Evolutionary conservation across 1,140 invertebrate genomes (phyloP).

Genomic region (Nautilus pompilius): DNA sequence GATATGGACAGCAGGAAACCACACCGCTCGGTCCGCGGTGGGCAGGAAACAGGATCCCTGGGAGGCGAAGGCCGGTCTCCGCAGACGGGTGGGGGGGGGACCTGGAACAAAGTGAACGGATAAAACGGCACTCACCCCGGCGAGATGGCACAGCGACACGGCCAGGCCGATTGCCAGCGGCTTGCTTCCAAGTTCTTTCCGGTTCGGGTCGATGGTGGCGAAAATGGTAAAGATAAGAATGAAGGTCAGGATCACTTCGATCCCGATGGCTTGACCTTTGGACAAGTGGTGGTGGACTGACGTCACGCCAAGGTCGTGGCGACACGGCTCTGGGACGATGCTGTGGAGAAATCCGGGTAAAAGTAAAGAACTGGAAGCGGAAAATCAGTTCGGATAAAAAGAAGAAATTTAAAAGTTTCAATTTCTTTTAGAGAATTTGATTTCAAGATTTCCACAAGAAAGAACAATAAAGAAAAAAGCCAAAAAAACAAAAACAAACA

Average conservation of each 20-base stretch:
- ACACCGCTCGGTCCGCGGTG: too few relatives aligned
- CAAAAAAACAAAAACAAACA: too few relatives aligned
- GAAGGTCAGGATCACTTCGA: constrained; percentile 85
- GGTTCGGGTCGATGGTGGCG: constrained; percentile 74
- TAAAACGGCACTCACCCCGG: constrained; percentile 23
- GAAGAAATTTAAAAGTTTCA: not conserved
- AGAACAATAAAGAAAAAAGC: too few relatives aligned
- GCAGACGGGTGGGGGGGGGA: not conserved
- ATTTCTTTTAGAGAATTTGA: too few relatives aligned
- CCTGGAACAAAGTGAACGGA: not conserved
- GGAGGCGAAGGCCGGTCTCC: too few relatives aligned
- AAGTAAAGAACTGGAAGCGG: too few relatives aligned
- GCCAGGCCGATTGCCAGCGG: constrained; percentile 77
- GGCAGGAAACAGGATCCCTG: too few relatives aligned
- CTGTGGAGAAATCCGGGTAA: constrained; percentile 13
- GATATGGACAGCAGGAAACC: too few relatives aligned
- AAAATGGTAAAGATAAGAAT: constrained; percentile 82
- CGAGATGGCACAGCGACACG: constrained; percentile 27
- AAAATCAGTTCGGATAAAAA: not conserved
- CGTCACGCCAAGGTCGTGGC: constrained; percentile 26
- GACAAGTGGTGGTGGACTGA: constrained; percentile 15
- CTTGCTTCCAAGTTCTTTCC: constrained; percentile 77
- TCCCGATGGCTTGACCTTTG: constrained; percentile 68
- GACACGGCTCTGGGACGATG: constrained; percentile 27
- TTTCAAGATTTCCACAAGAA: too few relatives aligned